Base-by-base conservation (phyloP, 2,888 invertebrate species). In the Danaus chrysippus region DNA sequence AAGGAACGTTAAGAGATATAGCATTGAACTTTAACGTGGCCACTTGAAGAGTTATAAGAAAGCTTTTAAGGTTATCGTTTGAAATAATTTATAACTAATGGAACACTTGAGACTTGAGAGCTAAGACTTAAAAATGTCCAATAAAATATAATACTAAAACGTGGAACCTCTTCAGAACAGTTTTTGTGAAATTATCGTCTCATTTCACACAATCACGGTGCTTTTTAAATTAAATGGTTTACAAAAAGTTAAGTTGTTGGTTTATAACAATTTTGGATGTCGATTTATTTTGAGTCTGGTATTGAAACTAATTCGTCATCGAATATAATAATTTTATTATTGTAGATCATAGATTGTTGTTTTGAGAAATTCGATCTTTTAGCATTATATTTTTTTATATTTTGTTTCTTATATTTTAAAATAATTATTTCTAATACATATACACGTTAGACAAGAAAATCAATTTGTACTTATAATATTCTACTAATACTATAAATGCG, bases 11-110 rank as follows among this genome's bases (percentile, higher is more conserved):
- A 49, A 63, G 52, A 58, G 61, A 10, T 57, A 71, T 73, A 71
- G 70, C 77, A 77, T 79, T 81, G 78, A 81, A 81, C 79, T 84
- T 81, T 78, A 77, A 72, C 73, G 61, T 75, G 74, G 71, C 75
- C 78, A 76, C 84, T 83, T 77, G 80, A 83, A 78, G 76, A 75
- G 70, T 70, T 73, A 79, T 75, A 77, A 74, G 78, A 81, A 85
- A 81, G 84, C 88, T 87, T 89, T 87, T 87, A 88, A 80, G 78
- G 77, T 84, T 87, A 87, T 89, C 86, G 75, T 74, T 81, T 75
- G 75, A 81, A 78, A 82, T 82, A 83, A 83, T 87, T 86, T 87
- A 86, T 85, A 84, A 81, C 82, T 81, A 81, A 83, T 83, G 82
- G 77, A 80, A 75, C 82, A 77, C 83, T 85, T 75, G 83, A 83